Conservation (phyloP, 2,113 vertebrate species). For the Strix aluco region DNA sequence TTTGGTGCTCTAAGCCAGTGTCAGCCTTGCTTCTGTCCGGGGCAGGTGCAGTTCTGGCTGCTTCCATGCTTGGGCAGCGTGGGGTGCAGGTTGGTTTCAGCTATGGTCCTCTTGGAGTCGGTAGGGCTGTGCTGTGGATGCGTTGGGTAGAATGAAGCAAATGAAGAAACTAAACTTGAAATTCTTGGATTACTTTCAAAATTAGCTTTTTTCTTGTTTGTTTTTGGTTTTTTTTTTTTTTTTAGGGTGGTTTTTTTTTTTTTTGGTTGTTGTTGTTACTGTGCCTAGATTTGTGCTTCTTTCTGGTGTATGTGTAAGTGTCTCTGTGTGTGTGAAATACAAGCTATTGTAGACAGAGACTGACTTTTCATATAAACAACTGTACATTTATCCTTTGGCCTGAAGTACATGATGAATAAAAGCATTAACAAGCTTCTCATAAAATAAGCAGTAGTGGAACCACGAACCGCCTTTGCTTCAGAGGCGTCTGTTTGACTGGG, state of each 20-base stretch:
- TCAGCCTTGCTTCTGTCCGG: neutral
- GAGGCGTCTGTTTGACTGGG: neutral
- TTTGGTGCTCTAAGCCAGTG: neutral
- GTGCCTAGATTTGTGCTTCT: neutral
- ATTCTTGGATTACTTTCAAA: neutral
- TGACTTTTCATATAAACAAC: neutral
- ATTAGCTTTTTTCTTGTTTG: neutral
- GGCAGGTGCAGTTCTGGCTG: neutral
- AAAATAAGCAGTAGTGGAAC: neutral
- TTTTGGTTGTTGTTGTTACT: neutral
- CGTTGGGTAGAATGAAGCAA: neutral
- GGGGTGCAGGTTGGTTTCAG: neutral
- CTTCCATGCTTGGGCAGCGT: neutral
- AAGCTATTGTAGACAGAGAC: neutral
- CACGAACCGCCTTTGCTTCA: neutral
- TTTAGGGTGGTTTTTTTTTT: neutral
- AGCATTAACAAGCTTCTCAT: neutral
- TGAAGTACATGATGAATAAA: neutral
- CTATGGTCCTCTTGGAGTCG: neutral
- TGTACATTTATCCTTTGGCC: neutral
- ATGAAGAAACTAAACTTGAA: neutral
- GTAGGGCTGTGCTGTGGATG: neutral
- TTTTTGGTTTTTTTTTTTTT: no score
- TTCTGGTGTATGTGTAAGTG: neutral
- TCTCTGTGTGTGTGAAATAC: neutral